Evolutionary conservation across 2,888 invertebrate genomes (phyloP).

Genomic region (Andricus curvator): DNA sequence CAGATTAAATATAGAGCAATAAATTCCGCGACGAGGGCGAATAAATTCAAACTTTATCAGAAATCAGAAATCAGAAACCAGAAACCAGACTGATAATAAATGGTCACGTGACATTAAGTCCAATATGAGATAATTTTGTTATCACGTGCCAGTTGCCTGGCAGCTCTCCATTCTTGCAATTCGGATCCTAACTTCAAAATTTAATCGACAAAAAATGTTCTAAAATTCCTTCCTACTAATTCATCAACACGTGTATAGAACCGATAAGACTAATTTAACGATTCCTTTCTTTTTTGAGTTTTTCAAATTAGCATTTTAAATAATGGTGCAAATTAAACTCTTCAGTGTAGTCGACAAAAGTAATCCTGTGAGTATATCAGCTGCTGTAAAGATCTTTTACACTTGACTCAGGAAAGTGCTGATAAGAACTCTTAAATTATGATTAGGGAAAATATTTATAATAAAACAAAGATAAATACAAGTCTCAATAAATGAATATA

Average conservation of each 20-base stretch:
- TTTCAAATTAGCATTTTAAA: constrained; percentile 42
- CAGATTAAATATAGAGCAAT: constrained; percentile 16
- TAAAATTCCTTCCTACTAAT: not conserved
- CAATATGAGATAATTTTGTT: constrained; percentile 65
- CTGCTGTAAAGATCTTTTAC: constrained; percentile 16
- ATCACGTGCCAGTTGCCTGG: constrained; percentile 66
- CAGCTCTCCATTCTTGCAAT: constrained; percentile 57
- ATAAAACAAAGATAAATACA: constrained; percentile 7
- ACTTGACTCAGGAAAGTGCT: constrained; percentile 21
- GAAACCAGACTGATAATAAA: constrained; percentile 56
- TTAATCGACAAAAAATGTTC: not conserved
- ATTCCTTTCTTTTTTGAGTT: not conserved
- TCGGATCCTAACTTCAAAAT: constrained; percentile 21
- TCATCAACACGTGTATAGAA: constrained; percentile 40
- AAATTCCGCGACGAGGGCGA: constrained; percentile 23
- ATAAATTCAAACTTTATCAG: constrained; percentile 58
- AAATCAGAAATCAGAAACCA: constrained; percentile 60
- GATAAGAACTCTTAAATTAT: constrained; percentile 19
- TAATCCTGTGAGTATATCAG: constrained; percentile 65
- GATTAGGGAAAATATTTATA: constrained; percentile 4
- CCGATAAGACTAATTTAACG: not conserved
- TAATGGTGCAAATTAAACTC: constrained; percentile 71
- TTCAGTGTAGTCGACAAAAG: constrained; percentile 69
- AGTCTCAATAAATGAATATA: not conserved
- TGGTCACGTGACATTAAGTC: constrained; percentile 63